Evolutionary conservation across 2,888 invertebrate genomes (phyloP).

Genomic region (Sinopyrophorus schimmeli): DNA sequence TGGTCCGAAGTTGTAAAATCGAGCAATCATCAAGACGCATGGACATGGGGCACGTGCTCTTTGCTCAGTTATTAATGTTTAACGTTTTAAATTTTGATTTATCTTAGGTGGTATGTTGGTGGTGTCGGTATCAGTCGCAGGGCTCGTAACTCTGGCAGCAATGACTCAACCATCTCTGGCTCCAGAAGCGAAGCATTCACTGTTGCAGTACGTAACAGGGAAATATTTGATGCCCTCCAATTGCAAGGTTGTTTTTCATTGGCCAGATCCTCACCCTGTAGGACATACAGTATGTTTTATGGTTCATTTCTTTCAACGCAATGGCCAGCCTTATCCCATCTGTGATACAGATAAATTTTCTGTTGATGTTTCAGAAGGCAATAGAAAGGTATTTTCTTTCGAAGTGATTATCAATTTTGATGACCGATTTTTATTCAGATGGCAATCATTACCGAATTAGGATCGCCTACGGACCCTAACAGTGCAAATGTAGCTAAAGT

Average conservation of each 20-base stretch:
- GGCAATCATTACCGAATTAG: constrained; percentile 83
- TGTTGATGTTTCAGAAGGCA: constrained; percentile 85
- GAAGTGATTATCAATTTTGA: background rate
- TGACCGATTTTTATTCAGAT: constrained; percentile 58
- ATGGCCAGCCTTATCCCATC: constrained; percentile 92
- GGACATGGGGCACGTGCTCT: constrained; percentile 82
- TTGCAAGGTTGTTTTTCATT: constrained; percentile 86
- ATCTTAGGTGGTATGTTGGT: constrained; percentile 81
- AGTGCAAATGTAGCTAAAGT: constrained; percentile 85
- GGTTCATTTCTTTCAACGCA: constrained; percentile 88
- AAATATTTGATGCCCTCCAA: constrained; percentile 88
- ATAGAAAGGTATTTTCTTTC: constrained; percentile 64
- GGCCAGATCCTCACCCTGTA: constrained; percentile 87
- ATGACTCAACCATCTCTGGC: constrained; percentile 90
- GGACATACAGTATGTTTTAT: constrained; percentile 92
- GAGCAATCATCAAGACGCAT: constrained; percentile 84
- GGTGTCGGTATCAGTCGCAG: constrained; percentile 86
- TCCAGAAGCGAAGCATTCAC: constrained; percentile 87
- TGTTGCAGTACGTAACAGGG: constrained; percentile 89
- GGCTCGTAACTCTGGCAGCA: constrained; percentile 84
- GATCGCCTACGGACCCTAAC: constrained; percentile 82
- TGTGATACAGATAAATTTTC: constrained; percentile 90
- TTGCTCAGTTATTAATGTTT: background rate
- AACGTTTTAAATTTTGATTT: background rate
- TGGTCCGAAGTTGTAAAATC: constrained; percentile 86